A percentile compares a stretch with the other conserved stretches of the same genome.
These are phyloP conservation scores for Holothuria leucospilota DNA, from an alignment of 53 echinoderm and acorn worm species.

Conservation along the genomic window DNA sequence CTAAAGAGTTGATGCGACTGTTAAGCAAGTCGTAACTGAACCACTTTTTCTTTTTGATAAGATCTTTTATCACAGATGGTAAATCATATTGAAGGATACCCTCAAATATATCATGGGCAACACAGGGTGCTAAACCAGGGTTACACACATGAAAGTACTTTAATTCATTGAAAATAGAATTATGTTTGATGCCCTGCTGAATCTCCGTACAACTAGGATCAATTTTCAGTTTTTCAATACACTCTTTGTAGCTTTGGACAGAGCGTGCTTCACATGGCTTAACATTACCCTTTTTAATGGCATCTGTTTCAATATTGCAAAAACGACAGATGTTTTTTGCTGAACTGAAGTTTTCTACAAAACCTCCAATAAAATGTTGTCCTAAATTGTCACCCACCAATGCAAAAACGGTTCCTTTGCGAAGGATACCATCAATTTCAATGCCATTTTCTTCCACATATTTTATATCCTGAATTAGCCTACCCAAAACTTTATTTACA, in stretches of 20 bases:
- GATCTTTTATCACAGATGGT: constrained; percentile 31
- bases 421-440: constrained; percentile 8
- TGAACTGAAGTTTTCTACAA: constrained; percentile 62
- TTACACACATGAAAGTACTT: constrained; percentile 72
- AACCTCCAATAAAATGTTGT: constrained; percentile 63
- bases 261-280: too few relatives aligned
- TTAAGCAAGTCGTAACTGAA: too few relatives aligned
- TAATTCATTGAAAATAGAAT: constrained; percentile 60
- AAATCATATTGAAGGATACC: constrained; percentile 60
- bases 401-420: not conserved
- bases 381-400: constrained; percentile 69
- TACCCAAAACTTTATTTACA: not conserved
- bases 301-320: too few relatives aligned
- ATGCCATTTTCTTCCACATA: constrained; percentile 55
- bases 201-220: too few relatives aligned
- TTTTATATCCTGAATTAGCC: constrained; percentile 25
- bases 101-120: constrained; percentile 74
- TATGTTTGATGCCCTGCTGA: constrained; percentile 12
- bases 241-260: too few relatives aligned
- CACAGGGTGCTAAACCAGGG: constrained; percentile 64
- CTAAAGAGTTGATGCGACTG: too few relatives aligned
- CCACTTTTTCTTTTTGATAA: constrained; percentile 49
- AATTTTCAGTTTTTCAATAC: too few relatives aligned
- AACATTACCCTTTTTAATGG: not conserved
- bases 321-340: too few relatives aligned